These are phyloP conservation scores for Tryphoninae sp. DNA, from an alignment of 2,888 invertebrate species.

Conservation along the genomic window DNA sequence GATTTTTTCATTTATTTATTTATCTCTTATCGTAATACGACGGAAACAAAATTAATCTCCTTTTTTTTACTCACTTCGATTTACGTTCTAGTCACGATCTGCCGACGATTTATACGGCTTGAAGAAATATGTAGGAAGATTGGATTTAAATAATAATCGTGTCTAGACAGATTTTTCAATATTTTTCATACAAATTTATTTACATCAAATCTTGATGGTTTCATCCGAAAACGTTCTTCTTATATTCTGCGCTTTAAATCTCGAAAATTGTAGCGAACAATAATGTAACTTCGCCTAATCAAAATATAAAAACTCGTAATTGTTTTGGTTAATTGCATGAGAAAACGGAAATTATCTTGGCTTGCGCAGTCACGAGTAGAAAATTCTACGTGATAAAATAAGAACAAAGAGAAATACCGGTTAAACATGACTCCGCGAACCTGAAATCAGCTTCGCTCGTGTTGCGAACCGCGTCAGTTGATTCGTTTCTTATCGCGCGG, in stretches of 20 bases:
- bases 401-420: conserved; percentile 17
- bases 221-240: too few relatives aligned
- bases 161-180: too few relatives aligned
- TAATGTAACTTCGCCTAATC: too few relatives aligned
- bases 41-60: neutral
- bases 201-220: too few relatives aligned
- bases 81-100: neutral
- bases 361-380: conserved; percentile 28
- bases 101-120: neutral
- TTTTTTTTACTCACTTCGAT: neutral
- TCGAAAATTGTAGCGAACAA: neutral
- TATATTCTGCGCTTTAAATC: neutral
- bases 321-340: neutral
- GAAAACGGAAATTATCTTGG: conserved; percentile 16
- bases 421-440: conserved; percentile 37
- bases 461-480: conserved; percentile 45
- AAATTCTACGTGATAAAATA: neutral
- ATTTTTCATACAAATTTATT: neutral
- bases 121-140: neutral
- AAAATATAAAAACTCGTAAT: too few relatives aligned
- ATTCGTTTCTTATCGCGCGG: conserved; percentile 25
- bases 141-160: neutral
- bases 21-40: neutral
- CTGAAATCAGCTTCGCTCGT: conserved; percentile 52
- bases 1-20: neutral